A percentile compares a stretch with the other conserved stretches of the same genome.
These are phyloP conservation scores for Patiria miniata DNA, from an alignment of 35 echinoderm and acorn worm genomes.

Conservation along the genomic window DNA sequence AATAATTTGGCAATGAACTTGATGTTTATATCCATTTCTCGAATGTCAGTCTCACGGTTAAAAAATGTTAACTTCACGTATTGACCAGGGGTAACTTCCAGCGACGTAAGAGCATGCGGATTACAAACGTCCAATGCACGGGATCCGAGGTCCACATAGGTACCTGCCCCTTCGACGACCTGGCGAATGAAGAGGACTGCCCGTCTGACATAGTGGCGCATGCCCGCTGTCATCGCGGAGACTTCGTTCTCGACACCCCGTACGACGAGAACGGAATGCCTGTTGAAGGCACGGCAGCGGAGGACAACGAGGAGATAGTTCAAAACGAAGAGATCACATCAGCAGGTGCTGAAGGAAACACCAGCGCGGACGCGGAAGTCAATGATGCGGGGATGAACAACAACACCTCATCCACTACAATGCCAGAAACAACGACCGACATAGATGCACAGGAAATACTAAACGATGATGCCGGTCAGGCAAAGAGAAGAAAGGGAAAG, in stretches of 20 bases:
- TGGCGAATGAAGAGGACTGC: conserved; percentile 60
- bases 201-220: conserved; percentile 52
- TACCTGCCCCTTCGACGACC: conserved; percentile 54
- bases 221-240: conserved; percentile 61
- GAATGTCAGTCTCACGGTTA: too few species aligned
- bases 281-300: not conserved
- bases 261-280: conserved; percentile 19
- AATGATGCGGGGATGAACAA: not conserved
- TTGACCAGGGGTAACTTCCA: conserved; percentile 11
- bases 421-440: not conserved
- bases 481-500: not conserved
- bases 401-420: too few species aligned
- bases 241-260: conserved; percentile 67
- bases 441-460: not conserved
- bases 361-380: not conserved
- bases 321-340: not conserved
- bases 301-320: not conserved
- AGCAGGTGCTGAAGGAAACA: not conserved
- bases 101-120: conserved; percentile 50
- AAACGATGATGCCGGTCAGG: not conserved
- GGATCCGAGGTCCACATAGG: conserved; percentile 66
- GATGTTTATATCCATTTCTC: too few species aligned
- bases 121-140: conserved; percentile 59
- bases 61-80: not conserved
- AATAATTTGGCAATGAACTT: too few species aligned